Evolutionary conservation across 1,140 invertebrate species (phyloP).

Genomic region (Drosophila burlai): DNA sequence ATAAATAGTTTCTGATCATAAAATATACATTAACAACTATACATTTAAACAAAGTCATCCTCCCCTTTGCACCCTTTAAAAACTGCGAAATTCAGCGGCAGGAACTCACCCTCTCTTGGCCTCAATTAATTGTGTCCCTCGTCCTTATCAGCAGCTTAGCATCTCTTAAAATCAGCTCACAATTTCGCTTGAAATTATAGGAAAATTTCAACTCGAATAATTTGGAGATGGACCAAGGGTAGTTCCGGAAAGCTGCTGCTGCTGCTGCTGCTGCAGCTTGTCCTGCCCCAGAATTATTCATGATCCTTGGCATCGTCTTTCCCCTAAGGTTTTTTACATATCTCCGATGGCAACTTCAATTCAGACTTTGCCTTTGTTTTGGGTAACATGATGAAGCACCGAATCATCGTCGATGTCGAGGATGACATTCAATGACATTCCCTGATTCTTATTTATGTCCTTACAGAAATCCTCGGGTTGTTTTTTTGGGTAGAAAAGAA

Average conservation of each 20-base stretch:
- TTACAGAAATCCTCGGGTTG: slow-evolving; percentile 30
- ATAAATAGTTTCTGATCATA: not conserved
- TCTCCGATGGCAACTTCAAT: slow-evolving; percentile 63
- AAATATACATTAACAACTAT: no score
- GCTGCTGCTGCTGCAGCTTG: slow-evolving; percentile 39
- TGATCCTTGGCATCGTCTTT: slow-evolving; percentile 55
- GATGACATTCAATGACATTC: slow-evolving; percentile 75
- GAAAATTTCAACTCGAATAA: slow-evolving; percentile 35
- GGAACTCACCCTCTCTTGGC: slow-evolving; percentile 27
- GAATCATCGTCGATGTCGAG: slow-evolving; percentile 38
- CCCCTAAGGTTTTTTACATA: slow-evolving; percentile 49
- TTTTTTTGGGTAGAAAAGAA: slow-evolving; percentile 74
- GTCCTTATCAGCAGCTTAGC: slow-evolving; percentile 51
- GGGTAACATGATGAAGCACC: slow-evolving; percentile 77
- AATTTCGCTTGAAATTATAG: slow-evolving; percentile 35
- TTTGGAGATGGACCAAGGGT: slow-evolving; percentile 5
- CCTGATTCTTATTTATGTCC: slow-evolving; percentile 73
- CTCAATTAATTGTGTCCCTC: slow-evolving; percentile 59
- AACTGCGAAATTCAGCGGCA: not conserved
- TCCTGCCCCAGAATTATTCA: slow-evolving; percentile 48
- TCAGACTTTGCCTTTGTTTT: slow-evolving; percentile 50
- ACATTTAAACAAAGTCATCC: no score
- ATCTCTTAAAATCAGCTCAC: slow-evolving; percentile 45
- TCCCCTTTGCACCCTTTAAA: slow-evolving; percentile 31
- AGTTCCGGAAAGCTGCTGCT: slow-evolving; percentile 40